Evolutionary conservation across 2,888 invertebrate genomes (phyloP), one percentile per base, ranked within the genome.

Genomic region (Notodonta ziczac): DNA sequence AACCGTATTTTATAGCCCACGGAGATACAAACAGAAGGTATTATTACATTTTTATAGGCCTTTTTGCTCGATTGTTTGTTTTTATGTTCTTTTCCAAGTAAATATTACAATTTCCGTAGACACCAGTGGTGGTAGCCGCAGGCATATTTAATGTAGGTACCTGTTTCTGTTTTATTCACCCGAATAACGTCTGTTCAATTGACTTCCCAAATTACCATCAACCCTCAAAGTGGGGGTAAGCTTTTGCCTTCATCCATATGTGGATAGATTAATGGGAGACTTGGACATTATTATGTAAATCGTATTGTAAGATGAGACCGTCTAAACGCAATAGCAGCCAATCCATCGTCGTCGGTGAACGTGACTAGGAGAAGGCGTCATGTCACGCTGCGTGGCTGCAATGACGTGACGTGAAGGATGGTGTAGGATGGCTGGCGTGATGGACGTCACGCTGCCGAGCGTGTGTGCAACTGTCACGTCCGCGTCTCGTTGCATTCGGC

Each of bases 31-130:
- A 69, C 68, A 67, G 58, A 55, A 62, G 65, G 68, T 73, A 67
- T 73, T 75, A 75, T 75, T 62, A 73, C 68, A 67, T 65, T 73
- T 70, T 75, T 75, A 75, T 68, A 61, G 70, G 50, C 66, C 65
- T 70, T 70, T 74, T 66, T 74, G 59, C 73, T 61, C 65, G 62
- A 73, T 70, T 73, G 73, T 73, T 75, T 70, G 66, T 68, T 75
- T 73, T 75, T 68, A 73, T 73, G 56, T 63, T 65, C 52, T 70
- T 62, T 70, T 62, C 62, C 67, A 67, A 32, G 32, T 52, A 52
- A 72, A 72, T 72, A 66, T 67, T 70, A 70, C 64, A 63, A 67
- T 69, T 63, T 58, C 60, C 12, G 48, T 60, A 52, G 56, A 48
- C 53, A 52, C 40, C 12, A 46, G 59, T n/a, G 56, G 72, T 59